phyloP scores from a whole-genome alignment of 2,797 vertebrate species.

The Vipera latastei region DNA sequence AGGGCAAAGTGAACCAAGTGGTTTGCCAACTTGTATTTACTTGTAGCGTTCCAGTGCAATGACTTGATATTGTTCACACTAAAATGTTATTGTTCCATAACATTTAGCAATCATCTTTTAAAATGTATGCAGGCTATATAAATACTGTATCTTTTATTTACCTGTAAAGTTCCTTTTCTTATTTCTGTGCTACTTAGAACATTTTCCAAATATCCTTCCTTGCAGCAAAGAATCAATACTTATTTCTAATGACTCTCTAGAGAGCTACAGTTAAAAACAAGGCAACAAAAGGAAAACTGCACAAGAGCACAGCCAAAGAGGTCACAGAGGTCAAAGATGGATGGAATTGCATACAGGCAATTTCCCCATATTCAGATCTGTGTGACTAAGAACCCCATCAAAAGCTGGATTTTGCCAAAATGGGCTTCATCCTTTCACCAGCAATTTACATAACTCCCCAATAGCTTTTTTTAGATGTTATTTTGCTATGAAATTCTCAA shows the following conservation, averaged over 20 bases:
- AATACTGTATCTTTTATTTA: not conserved
- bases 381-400: not conserved
- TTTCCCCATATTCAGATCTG: slow-evolving; percentile 19
- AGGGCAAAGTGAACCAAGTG: not conserved
- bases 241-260: slow-evolving; percentile 4
- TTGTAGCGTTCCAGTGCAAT: not conserved
- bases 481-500: not conserved
- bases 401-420: not conserved
- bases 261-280: slow-evolving; percentile 16
- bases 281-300: slow-evolving; percentile 25
- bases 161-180: not conserved
- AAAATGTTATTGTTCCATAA: not conserved
- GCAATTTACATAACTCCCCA: not conserved
- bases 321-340: slow-evolving; percentile 16
- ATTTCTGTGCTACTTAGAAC: not conserved
- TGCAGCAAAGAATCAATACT: slow-evolving; percentile 16
- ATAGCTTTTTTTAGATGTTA: not conserved
- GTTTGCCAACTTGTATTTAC: not conserved
- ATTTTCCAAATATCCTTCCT: slow-evolving; percentile 38
- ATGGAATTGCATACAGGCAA: not conserved
- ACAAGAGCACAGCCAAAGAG: slow-evolving; percentile 26
- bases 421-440: not conserved
- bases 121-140: not conserved
- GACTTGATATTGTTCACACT: not conserved
- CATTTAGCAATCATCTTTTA: not conserved